Percentiles rank a stretch among this genome's conserved stretches.
Evolutionary conservation across 2,888 invertebrate genomes (phyloP).

Genomic region (Labia minor): DNA sequence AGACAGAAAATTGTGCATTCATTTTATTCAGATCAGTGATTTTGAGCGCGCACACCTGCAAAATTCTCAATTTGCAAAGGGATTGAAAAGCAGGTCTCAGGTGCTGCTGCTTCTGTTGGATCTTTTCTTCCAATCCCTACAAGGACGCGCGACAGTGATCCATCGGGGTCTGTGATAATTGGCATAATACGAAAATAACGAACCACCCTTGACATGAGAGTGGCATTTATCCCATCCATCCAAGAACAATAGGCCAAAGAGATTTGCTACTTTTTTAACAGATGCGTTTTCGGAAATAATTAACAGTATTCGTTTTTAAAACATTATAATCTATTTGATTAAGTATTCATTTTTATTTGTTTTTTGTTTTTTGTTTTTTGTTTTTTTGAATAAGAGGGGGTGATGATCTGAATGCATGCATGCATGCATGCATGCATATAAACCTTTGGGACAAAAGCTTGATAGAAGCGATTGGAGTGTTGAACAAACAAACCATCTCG

Average conservation of each 20-base stretch:
- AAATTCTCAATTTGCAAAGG: no score
- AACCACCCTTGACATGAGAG: neutral
- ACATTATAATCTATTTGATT: neutral
- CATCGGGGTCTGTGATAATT: neutral
- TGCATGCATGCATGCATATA: no score
- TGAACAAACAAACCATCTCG: neutral
- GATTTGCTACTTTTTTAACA: slow-evolving; percentile 3
- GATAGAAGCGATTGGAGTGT: neutral
- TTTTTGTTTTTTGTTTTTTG: no score
- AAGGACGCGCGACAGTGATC: neutral
- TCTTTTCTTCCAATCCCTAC: neutral
- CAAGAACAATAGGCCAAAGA: neutral
- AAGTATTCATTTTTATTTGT: neutral
- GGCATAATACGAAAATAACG: slow-evolving; percentile 5
- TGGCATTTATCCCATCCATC: neutral
- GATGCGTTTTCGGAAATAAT: neutral
- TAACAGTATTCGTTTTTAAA: neutral
- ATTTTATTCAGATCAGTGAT: neutral
- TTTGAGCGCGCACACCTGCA: neutral
- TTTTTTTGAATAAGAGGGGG: no score
- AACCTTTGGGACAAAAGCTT: no score
- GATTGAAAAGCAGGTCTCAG: neutral
- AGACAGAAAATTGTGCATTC: neutral
- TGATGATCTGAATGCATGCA: no score
- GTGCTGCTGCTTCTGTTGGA: neutral